phyloP scores from a whole-genome alignment of 1,140 invertebrate species.

The Varroa destructor region DNA sequence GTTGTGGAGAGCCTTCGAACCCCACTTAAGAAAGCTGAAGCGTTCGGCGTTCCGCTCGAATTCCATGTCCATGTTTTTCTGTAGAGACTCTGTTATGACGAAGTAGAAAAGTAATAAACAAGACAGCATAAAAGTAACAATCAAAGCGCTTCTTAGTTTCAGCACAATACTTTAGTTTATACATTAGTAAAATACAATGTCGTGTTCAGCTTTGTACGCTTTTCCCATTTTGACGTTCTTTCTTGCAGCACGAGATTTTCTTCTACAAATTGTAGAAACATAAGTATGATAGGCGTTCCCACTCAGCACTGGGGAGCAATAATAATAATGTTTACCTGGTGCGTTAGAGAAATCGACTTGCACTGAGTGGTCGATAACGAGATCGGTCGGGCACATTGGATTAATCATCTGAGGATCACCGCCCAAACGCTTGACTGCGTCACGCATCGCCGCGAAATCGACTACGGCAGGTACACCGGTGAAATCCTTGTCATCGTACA shows the following conservation, averaged over 20 bases:
- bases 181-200: no score
- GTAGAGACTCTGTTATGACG: conserved; percentile 65
- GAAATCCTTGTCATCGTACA: conserved; percentile 53
- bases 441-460: conserved; percentile 96
- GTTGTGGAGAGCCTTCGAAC: conserved; percentile 82
- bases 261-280: no score
- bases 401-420: conserved; percentile 87
- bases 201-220: no score
- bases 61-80: conserved; percentile 87
- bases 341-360: conserved; percentile 82
- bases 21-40: conserved; percentile 95
- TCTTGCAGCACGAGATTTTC: no score
- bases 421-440: conserved; percentile 71
- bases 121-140: no score
- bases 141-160: no score
- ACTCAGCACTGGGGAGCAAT: not conserved
- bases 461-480: conserved; percentile 96
- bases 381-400: conserved; percentile 87
- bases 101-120: conserved; percentile 30
- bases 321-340: conserved; percentile 47
- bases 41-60: conserved; percentile 91
- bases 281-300: no score
- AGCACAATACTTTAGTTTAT: no score
- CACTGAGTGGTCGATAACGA: conserved; percentile 96
- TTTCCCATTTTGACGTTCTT: no score